Evolutionary conservation across 2,888 invertebrate species (phyloP).

Genomic region (Pandemis heparana): DNA sequence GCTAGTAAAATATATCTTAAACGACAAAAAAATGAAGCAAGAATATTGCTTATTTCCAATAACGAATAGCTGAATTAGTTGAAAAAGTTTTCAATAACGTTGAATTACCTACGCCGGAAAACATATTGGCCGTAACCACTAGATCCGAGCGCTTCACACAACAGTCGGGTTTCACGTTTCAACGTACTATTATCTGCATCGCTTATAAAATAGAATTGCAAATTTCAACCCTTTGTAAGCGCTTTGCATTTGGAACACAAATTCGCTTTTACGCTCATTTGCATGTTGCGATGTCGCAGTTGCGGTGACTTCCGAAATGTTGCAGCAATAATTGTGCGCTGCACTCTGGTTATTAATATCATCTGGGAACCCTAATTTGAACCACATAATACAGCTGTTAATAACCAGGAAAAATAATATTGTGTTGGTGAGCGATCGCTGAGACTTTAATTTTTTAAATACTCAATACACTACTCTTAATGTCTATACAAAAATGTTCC

Average conservation of each 20-base stretch:
- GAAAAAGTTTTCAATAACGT: conserved; percentile 42
- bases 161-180: conserved; percentile 71
- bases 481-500: too few relatives aligned
- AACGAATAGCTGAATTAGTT: conserved; percentile 22
- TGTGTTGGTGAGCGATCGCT: too few relatives aligned
- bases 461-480: too few relatives aligned
- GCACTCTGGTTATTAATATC: conserved; percentile 55
- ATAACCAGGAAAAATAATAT: not conserved
- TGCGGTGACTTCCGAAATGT: conserved; percentile 74
- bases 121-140: conserved; percentile 39
- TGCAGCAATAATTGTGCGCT: conserved; percentile 54
- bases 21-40: too few relatives aligned
- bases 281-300: conserved; percentile 75
- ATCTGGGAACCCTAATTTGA: conserved; percentile 44
- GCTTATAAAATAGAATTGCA: conserved; percentile 83
- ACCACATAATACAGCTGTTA: not conserved
- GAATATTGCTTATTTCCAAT: too few relatives aligned
- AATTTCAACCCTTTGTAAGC: conserved; percentile 85
- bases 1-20: too few relatives aligned
- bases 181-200: conserved; percentile 74
- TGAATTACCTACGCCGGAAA: conserved; percentile 35
- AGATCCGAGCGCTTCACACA: conserved; percentile 41
- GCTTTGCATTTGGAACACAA: conserved; percentile 82
- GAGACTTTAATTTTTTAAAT: too few relatives aligned
- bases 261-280: conserved; percentile 84